Evolutionary conservation across 2,888 invertebrate genomes (phyloP).

Genomic region (Amphipyra tragopoginis): DNA sequence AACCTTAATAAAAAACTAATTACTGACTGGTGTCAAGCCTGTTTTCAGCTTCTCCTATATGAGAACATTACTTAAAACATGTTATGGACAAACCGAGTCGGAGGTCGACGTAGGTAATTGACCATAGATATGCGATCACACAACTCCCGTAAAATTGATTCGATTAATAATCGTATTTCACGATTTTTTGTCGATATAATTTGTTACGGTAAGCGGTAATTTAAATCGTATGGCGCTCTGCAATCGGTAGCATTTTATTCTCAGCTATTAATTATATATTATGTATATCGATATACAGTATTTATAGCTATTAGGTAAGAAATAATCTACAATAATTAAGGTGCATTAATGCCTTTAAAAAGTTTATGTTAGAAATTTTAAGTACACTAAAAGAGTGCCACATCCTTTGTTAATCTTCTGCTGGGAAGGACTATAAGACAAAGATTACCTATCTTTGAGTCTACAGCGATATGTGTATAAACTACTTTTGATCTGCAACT

Average conservation of each 20-base stretch:
- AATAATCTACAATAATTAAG: conserved; percentile 17
- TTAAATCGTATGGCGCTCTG: conserved; percentile 58
- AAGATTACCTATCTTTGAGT: too few relatives aligned
- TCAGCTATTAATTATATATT: conserved; percentile 53
- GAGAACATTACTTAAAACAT: conserved; percentile 1
- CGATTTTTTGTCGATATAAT: conserved; percentile 71
- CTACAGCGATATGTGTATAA: too few relatives aligned
- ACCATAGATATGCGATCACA: conserved; percentile 70
- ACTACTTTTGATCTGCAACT: conserved; percentile 23
- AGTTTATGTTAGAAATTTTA: conserved; percentile 6
- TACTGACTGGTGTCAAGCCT: too few relatives aligned
- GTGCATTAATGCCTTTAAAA: conserved; percentile 1
- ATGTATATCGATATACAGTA: conserved; percentile 35
- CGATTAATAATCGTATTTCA: conserved; percentile 76
- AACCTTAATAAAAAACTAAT: too few relatives aligned
- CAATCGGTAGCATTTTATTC: conserved; percentile 54
- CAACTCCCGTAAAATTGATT: conserved; percentile 76
- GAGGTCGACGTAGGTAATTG: conserved; percentile 66
- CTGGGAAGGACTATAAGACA: too few relatives aligned
- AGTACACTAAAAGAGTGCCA: conserved; percentile 5
- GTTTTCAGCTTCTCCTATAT: background rate
- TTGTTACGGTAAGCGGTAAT: conserved; percentile 70
- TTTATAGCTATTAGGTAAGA: conserved; percentile 28
- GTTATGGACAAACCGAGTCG: conserved; percentile 53
- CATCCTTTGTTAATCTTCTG: conserved; percentile 15